phyloP scores from a whole-genome alignment of 2,797 vertebrate genomes.

The Sylvilagus floridanus region DNA sequence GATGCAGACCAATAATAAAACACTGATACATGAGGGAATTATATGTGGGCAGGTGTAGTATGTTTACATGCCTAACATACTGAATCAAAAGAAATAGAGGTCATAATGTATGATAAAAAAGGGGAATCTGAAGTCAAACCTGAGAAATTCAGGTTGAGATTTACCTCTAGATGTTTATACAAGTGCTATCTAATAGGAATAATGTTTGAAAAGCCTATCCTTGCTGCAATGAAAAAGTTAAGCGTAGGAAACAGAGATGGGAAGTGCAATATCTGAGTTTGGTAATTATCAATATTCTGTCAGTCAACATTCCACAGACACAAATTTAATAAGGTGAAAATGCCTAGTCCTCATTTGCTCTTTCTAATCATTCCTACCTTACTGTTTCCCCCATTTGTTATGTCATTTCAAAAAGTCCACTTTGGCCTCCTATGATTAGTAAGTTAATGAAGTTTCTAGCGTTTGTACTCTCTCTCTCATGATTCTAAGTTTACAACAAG shows the following conservation, averaged over 20 bases:
- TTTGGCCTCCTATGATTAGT: neutral
- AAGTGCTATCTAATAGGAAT: neutral
- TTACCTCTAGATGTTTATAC: neutral
- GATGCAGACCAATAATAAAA: neutral
- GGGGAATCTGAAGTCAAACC: neutral
- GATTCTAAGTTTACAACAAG: conserved; percentile 7
- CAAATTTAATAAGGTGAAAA: conserved; percentile 15
- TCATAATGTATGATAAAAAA: neutral
- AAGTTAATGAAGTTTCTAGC: neutral
- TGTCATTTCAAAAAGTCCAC: neutral
- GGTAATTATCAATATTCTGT: conserved; percentile 15
- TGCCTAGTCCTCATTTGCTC: neutral
- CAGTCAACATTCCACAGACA: neutral
- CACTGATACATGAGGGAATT: neutral
- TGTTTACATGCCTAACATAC: neutral
- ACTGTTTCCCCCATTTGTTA: neutral
- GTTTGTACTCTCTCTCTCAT: neutral
- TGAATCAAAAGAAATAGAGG: neutral
- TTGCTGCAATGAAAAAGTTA: neutral
- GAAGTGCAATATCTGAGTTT: neutral
- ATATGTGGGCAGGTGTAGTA: neutral
- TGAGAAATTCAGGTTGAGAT: neutral
- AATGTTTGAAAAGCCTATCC: neutral
- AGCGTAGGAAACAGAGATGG: neutral
- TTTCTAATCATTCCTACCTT: neutral